phyloP scores from a whole-genome alignment of 2,797 vertebrate genomes.

The Cyclopterus lumpus region DNA sequence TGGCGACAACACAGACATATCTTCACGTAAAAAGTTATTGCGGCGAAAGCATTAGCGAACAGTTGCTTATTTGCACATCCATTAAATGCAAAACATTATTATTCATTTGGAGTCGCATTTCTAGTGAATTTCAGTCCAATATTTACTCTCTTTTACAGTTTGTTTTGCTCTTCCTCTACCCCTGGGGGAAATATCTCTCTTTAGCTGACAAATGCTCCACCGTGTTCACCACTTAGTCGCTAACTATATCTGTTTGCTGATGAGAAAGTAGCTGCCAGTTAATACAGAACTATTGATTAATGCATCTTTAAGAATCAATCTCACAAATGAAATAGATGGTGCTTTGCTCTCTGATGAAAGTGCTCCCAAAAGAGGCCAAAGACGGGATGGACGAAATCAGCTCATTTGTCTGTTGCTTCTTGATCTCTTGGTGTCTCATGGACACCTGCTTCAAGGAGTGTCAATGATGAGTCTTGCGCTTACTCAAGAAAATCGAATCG shows the following conservation, averaged over 20 bases:
- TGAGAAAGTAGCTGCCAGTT: neutral
- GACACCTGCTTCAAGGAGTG: constrained; percentile 14
- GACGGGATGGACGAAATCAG: constrained; percentile 7
- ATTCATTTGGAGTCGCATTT: neutral
- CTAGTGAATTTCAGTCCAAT: neutral
- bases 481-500: constrained; percentile 37
- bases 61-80: neutral
- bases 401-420: neutral
- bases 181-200: neutral
- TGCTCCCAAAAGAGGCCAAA: neutral
- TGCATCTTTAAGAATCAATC: constrained; percentile 9
- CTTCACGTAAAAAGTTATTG: neutral
- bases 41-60: neutral
- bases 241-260: neutral
- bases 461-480: constrained; percentile 20
- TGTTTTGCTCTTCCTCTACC: neutral
- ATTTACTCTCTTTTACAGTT: neutral
- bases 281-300: constrained; percentile 5
- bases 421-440: constrained; percentile 8
- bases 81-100: neutral
- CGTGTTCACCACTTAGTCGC: neutral
- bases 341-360: constrained; percentile 15
- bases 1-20: neutral
- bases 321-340: neutral
- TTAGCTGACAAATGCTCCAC: neutral